Evolutionary conservation across 2,113 vertebrate species (phyloP).

Genomic region (Campylorhamphus procurvoides): DNA sequence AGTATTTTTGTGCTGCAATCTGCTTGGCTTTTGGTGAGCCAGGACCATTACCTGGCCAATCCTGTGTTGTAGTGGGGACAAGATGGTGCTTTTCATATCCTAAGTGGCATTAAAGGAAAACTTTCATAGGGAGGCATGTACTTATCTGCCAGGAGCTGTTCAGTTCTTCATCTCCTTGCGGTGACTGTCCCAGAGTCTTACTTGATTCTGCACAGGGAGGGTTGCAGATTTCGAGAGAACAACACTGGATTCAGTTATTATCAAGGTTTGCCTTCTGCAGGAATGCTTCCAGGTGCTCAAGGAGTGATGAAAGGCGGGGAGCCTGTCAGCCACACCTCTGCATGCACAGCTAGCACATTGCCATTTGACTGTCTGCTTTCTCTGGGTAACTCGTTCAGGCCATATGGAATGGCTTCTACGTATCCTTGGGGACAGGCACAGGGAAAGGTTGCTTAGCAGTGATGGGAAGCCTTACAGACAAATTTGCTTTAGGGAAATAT

Average conservation of each 20-base stretch:
- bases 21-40: not conserved
- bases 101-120: not conserved
- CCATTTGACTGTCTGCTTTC: not conserved
- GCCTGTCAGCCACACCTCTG: not conserved
- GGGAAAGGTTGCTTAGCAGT: not conserved
- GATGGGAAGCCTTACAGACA: not conserved
- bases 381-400: not conserved
- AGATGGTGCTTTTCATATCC: not conserved
- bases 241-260: not conserved
- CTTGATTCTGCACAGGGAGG: not conserved
- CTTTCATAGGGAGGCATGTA: not conserved
- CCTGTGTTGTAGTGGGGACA: not conserved
- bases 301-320: not conserved
- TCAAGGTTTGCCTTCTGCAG: not conserved
- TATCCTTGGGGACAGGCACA: not conserved
- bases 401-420: fast-evolving
- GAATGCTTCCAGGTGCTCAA: not conserved
- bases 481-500: not conserved
- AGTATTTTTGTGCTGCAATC: not conserved
- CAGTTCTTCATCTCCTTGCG: fast-evolving
- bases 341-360: fast-evolving
- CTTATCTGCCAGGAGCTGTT: not conserved
- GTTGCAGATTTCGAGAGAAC: not conserved
- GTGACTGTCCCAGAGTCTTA: not conserved
- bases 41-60: not conserved